Base-by-base conservation (phyloP, 2,113 vertebrate genomes). In the Heterocephalus glaber region DNA sequence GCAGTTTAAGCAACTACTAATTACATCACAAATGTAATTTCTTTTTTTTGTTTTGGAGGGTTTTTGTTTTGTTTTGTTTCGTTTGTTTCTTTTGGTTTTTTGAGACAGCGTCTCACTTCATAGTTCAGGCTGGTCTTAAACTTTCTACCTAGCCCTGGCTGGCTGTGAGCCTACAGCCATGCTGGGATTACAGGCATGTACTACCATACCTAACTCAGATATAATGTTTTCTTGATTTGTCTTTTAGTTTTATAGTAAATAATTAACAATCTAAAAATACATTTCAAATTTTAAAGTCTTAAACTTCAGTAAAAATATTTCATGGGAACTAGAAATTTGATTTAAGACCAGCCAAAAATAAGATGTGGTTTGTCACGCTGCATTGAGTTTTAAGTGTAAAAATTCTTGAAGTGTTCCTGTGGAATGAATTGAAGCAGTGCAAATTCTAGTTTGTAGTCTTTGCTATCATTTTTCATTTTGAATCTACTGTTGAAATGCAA, bases 231-330 rank as follows among this genome's bases (percentile, higher is more conserved):
- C 52, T 82, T 54, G 26, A 84, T 90, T 80, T 35, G 2, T 95
- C 6, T 49, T 92, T 95, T 85, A n/a, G 47, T 80, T 86, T 90
- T 47, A 94, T 94, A 90, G 74, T n/a, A 87, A 86, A 76, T 38
- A 44, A 35, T 79, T 61, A 47, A 66, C 38, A 82, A 91, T 91
- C 30, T 76, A 38, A 63, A 58, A 95, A 35, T 24, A 35, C 2
- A 30, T 82, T 72, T 93, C 44, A 58, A 24, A 38, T 82, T 93
- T 82, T 72, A 7, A 92, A 89, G 47, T 81, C 56, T 41, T 38
- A 70, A 93, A 91, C 44, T 52, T 38, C 12, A 80, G 68, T 80
- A 70, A 87, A 80, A 88, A 54, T 74, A 65, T 72, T 94, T 79
- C 26, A 49, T 28, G 4, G 52, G 8, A 95, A 52, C 65, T 88